Percentiles rank a stretch among this genome's conserved stretches.
Conservation (phyloP, 2,888 invertebrate genomes). For the Matsumyia berberina region DNA sequence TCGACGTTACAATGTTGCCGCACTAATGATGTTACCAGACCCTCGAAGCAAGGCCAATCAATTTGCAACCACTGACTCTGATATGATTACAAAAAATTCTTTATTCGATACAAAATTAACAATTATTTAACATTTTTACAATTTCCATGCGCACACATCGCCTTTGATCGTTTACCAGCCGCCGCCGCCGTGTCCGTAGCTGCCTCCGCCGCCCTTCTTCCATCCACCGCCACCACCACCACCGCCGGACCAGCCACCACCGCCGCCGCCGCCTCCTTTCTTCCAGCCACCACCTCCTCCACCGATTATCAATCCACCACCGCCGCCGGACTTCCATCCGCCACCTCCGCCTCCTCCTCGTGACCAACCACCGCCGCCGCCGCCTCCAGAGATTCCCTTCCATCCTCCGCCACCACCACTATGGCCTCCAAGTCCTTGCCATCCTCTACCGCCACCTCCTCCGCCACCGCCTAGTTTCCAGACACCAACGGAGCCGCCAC, state of each 20-base stretch:
- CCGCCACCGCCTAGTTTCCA: slow-evolving; percentile 50
- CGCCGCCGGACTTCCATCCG: slow-evolving; percentile 61
- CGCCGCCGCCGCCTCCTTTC: slow-evolving; percentile 70
- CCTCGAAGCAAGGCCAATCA: background rate
- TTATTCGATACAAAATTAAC: slow-evolving; percentile 51
- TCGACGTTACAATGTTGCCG: background rate
- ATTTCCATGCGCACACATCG: slow-evolving; percentile 62
- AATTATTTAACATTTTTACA: slow-evolving; percentile 68
- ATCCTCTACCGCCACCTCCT: slow-evolving; percentile 76
- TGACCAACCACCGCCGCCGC: slow-evolving; percentile 73
- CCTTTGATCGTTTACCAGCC: slow-evolving; percentile 34
- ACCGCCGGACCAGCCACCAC: slow-evolving; percentile 74
- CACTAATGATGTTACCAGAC: background rate
- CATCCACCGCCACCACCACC: slow-evolving; percentile 58
- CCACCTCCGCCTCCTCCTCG: slow-evolving; percentile 73
- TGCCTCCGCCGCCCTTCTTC: slow-evolving; percentile 40
- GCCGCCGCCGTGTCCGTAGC: slow-evolving; percentile 55
- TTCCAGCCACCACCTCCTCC: slow-evolving; percentile 77
- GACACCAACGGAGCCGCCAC: slow-evolving; percentile 44
- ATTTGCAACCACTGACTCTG: slow-evolving; percentile 4
- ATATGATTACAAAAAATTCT: slow-evolving; percentile 33
- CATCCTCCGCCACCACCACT: slow-evolving; percentile 77
- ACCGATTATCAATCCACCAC: slow-evolving; percentile 48
- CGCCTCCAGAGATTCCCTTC: slow-evolving; percentile 69
- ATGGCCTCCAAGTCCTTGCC: slow-evolving; percentile 33